phyloP scores from a whole-genome alignment of 2,797 vertebrate species.

The Platalea minor region DNA sequence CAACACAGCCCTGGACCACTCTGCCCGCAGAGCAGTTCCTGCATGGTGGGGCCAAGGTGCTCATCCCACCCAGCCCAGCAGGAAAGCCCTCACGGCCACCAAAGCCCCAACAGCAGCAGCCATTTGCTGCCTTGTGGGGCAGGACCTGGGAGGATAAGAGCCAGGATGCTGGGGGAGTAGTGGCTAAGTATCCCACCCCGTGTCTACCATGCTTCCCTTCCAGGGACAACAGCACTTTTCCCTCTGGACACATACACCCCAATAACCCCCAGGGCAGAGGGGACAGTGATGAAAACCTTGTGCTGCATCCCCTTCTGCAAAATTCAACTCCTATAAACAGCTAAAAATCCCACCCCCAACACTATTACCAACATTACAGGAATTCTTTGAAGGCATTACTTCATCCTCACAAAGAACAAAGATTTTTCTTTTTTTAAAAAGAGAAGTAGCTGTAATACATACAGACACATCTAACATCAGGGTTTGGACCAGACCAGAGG shows the following conservation, averaged over 20 bases:
- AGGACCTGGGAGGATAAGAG: fast-evolving
- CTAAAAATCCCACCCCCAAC: neutral
- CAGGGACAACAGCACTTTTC: neutral
- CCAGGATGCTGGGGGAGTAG: fast-evolving
- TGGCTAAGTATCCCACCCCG: neutral
- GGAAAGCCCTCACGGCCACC: fast-evolving
- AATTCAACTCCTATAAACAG: neutral
- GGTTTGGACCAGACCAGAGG: neutral
- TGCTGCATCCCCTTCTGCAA: neutral
- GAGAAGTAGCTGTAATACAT: neutral
- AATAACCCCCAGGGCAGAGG: neutral
- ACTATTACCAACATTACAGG: neutral
- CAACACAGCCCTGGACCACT: neutral
- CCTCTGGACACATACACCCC: neutral
- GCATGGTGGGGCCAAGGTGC: fast-evolving
- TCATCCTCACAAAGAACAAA: neutral
- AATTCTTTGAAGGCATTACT: conserved; percentile 4
- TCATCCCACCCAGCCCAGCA: fast-evolving
- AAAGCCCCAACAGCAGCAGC: neutral
- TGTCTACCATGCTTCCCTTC: neutral
- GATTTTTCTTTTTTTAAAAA: neutral
- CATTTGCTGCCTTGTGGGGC: fast-evolving
- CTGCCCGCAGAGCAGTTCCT: neutral
- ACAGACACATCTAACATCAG: neutral
- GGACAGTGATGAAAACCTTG: neutral